A percentile compares a stretch with the other conserved stretches of the same genome.
Evolutionary conservation across 2,113 vertebrate genomes (phyloP).

Genomic region (Syngnathus typhle): DNA sequence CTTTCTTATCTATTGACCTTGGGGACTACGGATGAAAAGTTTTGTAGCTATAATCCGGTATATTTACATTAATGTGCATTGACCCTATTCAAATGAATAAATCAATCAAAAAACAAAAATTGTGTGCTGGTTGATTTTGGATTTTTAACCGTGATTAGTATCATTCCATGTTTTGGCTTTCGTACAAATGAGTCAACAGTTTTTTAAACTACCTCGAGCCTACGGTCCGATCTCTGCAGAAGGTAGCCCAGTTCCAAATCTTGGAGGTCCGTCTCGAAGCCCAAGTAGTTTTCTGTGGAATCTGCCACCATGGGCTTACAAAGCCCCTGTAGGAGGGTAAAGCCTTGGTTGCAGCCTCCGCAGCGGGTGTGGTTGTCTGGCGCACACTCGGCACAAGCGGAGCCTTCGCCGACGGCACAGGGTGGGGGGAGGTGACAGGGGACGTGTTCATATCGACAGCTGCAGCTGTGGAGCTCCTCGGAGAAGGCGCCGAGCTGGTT

Average conservation of each 20-base stretch:
- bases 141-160: no score
- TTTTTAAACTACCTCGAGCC: conserved; percentile 73
- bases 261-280: conserved; percentile 93
- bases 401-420: conserved; percentile 80
- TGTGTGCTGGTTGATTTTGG: no score
- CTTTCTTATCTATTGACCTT: no score
- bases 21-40: no score
- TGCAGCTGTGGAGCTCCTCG: conserved; percentile 87
- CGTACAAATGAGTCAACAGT: not conserved
- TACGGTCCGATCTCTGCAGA: conserved; percentile 83
- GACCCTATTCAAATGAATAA: no score
- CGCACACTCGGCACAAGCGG: conserved; percentile 78
- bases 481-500: conserved; percentile 90
- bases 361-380: conserved; percentile 90
- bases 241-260: conserved; percentile 90
- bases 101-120: no score
- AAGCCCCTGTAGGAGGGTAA: conserved; percentile 81
- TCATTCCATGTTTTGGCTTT: no score
- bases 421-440: conserved; percentile 80
- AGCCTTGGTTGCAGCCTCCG: conserved; percentile 84
- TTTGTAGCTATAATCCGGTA: no score
- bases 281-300: conserved; percentile 91
- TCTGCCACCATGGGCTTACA: conserved; percentile 92
- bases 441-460: conserved; percentile 83
- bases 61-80: no score